Evolutionary conservation across 2,113 vertebrate genomes (phyloP).

Genomic region (Leptobrachium leishanense): DNA sequence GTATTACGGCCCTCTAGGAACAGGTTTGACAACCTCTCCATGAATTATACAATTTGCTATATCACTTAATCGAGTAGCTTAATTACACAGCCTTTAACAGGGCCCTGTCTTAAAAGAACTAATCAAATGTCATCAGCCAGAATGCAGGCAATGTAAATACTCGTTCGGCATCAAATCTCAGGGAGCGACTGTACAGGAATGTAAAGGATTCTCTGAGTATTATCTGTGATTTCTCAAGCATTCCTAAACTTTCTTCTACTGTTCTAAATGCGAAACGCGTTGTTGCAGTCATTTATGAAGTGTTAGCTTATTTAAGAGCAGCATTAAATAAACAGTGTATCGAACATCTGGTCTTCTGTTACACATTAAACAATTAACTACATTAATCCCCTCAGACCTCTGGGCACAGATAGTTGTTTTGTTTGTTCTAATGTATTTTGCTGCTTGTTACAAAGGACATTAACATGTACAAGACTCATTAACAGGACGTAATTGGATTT

Average conservation of each 20-base stretch:
- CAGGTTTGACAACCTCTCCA: too few relatives aligned
- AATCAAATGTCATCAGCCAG: not conserved
- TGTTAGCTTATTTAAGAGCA: constrained; percentile 18
- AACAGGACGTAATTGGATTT: constrained; percentile 57
- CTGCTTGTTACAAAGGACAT: constrained; percentile 54
- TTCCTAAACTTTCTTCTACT: not conserved
- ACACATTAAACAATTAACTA: constrained; percentile 50
- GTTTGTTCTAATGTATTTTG: constrained; percentile 55
- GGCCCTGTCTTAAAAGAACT: not conserved
- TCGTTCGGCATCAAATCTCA: not conserved
- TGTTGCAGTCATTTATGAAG: not conserved
- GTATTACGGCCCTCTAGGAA: too few relatives aligned
- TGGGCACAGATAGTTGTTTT: constrained; percentile 41
- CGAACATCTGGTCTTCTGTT: constrained; percentile 28
- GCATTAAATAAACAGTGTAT: constrained; percentile 39
- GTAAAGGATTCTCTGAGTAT: not conserved
- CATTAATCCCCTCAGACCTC: constrained; percentile 46
- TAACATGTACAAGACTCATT: constrained; percentile 56
- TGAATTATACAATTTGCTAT: too few relatives aligned
- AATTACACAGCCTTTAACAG: not conserved
- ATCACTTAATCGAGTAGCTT: not conserved
- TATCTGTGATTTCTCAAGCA: not conserved
- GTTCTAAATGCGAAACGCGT: not conserved
- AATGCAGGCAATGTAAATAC: not conserved
- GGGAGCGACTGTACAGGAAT: not conserved